These are phyloP conservation scores for Sciurus vulgaris DNA, from an alignment of 2,797 vertebrate genomes.

Conservation along the genomic window DNA sequence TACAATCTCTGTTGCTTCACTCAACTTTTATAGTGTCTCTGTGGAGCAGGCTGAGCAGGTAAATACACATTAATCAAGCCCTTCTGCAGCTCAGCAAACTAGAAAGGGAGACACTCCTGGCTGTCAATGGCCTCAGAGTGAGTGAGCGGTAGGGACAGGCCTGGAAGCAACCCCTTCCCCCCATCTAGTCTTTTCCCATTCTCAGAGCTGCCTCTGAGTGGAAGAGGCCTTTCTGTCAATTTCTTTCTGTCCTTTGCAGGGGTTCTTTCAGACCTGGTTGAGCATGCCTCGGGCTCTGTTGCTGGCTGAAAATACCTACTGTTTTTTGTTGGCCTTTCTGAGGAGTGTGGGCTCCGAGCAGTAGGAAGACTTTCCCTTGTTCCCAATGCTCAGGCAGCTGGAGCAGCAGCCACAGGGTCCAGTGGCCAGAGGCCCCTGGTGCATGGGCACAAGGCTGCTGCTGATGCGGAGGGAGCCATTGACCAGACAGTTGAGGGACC, in stretches of 20 bases:
- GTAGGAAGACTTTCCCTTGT: slow-evolving; percentile 85
- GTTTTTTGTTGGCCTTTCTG: slow-evolving; percentile 86
- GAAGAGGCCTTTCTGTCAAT: neutral
- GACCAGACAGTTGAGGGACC: slow-evolving; percentile 69
- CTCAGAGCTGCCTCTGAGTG: neutral
- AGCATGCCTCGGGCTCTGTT: neutral
- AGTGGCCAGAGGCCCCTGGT: slow-evolving; percentile 83
- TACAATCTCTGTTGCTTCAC: neutral
- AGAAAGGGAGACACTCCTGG: neutral
- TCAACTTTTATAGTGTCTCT: neutral
- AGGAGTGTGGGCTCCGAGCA: slow-evolving; percentile 86
- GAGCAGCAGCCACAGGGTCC: slow-evolving; percentile 87
- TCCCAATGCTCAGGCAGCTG: slow-evolving; percentile 81
- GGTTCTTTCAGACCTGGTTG: neutral
- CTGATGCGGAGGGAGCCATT: slow-evolving; percentile 59
- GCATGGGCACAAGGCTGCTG: slow-evolving; percentile 84
- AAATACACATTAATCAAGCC: neutral
- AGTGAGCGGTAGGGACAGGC: neutral
- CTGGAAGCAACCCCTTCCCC: neutral
- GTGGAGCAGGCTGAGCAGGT: neutral
- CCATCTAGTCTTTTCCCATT: neutral
- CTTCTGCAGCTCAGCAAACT: neutral
- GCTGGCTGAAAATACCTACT: slow-evolving; percentile 85
- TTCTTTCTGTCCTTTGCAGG: neutral
- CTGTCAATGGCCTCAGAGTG: neutral